Evolutionary conservation across 2,888 invertebrate genomes (phyloP), one percentile per base, ranked within the genome.

Genomic region (Meteorus cinctellus): DNA sequence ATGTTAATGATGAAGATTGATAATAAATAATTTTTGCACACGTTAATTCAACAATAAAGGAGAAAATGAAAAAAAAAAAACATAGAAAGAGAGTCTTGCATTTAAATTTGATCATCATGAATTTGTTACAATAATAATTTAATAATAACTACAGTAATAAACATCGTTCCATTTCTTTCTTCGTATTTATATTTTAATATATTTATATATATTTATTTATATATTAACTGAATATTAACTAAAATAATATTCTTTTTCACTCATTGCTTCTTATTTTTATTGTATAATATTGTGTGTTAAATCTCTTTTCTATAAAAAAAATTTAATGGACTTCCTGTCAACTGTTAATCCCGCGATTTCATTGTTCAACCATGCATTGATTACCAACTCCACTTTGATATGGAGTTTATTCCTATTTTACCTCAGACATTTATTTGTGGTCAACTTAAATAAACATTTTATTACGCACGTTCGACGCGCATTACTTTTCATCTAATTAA

Each of bases 231-330:
- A 19, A 8, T 55, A 55, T 55, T 48, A n/a, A 48, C 16, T 19
- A 55, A 12, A 55, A 55, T 55, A 19, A 55, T n/a, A 24, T 19
- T 55, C 4, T 19, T 55, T 24, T 55, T 19, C 19, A 19, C 55
- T 55, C 55, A 55, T 55, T 55, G 55, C 55, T 55, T 51, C n/a
- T n/a, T n/a, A 24, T 55, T 55, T 55, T 19, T 19, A 55, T 55
- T 55, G 19, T 19, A 4, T 19, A 24, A 24, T 19, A n/a, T 10
- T 55, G 2, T 8, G 6, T 55, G 1, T 55, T 19, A 2, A 41
- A 41, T 41, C 12, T 41, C 8, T 41, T 1, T 12, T 12, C 12
- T 41, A 8, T 12, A 41, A 2, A 12, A 12, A 41, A 41, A 41
- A 41, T 12, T 19, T 24, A 5, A 19, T 55, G n/a, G n/a, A 19